phyloP scores from a whole-genome alignment of 1,140 invertebrate genomes.

The Drosophila nannoptera region DNA sequence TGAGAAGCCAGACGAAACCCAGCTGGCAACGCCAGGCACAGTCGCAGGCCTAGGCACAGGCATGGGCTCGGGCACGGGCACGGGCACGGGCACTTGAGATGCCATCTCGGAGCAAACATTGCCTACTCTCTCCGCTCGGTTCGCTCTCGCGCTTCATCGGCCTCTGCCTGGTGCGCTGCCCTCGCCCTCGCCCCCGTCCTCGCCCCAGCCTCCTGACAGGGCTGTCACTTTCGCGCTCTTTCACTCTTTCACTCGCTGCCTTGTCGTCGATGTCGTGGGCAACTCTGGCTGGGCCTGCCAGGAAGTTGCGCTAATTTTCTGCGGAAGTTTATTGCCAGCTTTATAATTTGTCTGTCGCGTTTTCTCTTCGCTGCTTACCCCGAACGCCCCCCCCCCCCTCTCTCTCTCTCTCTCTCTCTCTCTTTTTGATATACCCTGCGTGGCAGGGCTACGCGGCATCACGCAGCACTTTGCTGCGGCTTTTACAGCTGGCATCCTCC shows the following conservation, averaged over 20 bases:
- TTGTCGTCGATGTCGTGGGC: constrained; percentile 37
- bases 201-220: not conserved
- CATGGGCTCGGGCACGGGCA: too few relatives aligned
- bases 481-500: constrained; percentile 9
- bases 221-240: constrained; percentile 21
- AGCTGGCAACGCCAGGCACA: constrained; percentile 22
- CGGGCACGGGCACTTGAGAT: not conserved
- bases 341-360: constrained; percentile 63
- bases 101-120: constrained; percentile 6
- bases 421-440: not conserved
- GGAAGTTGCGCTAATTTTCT: constrained; percentile 68
- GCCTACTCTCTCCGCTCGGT: constrained; percentile 6
- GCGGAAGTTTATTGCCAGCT: constrained; percentile 71
- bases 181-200: not conserved
- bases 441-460: too few relatives aligned
- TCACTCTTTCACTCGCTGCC: constrained; percentile 28
- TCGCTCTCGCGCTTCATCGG: not conserved
- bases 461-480: not conserved
- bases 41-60: too few relatives aligned
- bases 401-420: not conserved
- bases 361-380: not conserved
- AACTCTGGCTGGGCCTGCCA: constrained; percentile 51
- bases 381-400: not conserved
- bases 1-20: constrained; percentile 3
- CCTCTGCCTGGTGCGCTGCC: not conserved